Evolutionary conservation across 53 echinoderm and acorn worm species (phyloP).

Genomic region (Patiria pectinifera): DNA sequence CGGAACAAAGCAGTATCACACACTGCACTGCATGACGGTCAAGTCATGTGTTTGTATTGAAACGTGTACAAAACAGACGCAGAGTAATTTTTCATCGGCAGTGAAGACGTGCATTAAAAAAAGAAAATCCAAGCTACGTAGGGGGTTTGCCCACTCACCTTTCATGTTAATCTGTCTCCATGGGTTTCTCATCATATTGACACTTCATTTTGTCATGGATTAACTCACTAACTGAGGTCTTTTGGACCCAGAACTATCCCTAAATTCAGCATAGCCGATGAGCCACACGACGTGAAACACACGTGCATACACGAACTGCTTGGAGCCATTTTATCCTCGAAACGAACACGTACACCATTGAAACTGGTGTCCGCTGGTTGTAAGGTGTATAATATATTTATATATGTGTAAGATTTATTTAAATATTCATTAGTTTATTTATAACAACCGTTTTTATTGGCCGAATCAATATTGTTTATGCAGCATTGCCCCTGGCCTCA

Average conservation of each 20-base stretch:
- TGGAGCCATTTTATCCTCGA: not conserved
- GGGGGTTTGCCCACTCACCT: conserved; percentile 27
- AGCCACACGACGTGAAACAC: not conserved
- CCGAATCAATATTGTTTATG: conserved; percentile 14
- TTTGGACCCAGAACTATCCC: conserved; percentile 12
- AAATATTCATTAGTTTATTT: conserved; percentile 20
- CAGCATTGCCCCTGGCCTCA: not conserved
- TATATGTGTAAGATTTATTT: conserved; percentile 1
- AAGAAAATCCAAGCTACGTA: conserved; percentile 2
- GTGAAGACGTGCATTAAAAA: conserved; percentile 3
- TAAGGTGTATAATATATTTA: not conserved
- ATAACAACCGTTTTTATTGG: conserved; percentile 13
- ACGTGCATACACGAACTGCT: not conserved
- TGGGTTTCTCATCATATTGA: conserved; percentile 10
- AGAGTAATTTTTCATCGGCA: not conserved
- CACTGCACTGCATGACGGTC: too few species aligned
- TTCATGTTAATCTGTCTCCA: conserved; percentile 1
- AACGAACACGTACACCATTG: not conserved
- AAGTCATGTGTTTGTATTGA: conserved; percentile 8
- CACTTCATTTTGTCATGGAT: conserved; percentile 11
- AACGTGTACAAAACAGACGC: conserved; percentile 25
- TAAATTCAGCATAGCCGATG: not conserved
- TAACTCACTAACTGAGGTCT: conserved; percentile 8
- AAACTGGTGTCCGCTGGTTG: not conserved
- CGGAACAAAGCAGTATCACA: not conserved